Evolutionary conservation across 2,797 vertebrate genomes (phyloP), one percentile per base, ranked within the genome.

Genomic region (Neosalanx taihuensis): DNA sequence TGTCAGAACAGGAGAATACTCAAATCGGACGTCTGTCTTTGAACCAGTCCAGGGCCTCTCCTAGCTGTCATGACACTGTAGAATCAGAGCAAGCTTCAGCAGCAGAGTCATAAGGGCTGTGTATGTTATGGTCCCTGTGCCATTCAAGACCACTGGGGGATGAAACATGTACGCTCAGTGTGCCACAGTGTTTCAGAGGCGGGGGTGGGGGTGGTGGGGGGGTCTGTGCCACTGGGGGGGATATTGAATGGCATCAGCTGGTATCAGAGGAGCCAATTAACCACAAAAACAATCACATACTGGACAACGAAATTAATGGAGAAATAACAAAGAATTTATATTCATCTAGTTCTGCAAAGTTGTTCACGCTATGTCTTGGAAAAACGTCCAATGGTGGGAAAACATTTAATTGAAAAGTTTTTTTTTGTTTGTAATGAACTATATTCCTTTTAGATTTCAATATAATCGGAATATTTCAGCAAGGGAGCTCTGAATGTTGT

Each of bases 291-390:
- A 76, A 92, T 91, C 89, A 93, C 90, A 92, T 88, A 92, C 84
- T 91, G 87, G 86, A 93, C 91, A 92, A 93, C 92, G 82, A 92
- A 92, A 91, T 82, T 86, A 85, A 93, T 92, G 90, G 84, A 92
- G 87, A 90, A 91, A 93, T 90, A 92, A 91, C 89, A 92, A 81
- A 93, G 88, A 92, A 83, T 89, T 88, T 84, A 85, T 87, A 83
- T 87, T 88, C 81, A 86, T 88, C 85, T 87, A 12, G 41, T 46
- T 46, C 41, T 46, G 41, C 41, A 46, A 46, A 46, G 41, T 46
- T 85, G 83, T 76, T 83, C 77, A 88, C 88, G 87, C 81, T 77
- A 81, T 79, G n/a, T 76, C 81, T 72, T 51, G 75, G 20, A 71
- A 71, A 61, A 78, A 80, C 74, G 18, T 49, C 30, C 72, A 79